Evolutionary conservation across 2,888 invertebrate genomes (phyloP).

Genomic region (Caenorhabditis becei): DNA sequence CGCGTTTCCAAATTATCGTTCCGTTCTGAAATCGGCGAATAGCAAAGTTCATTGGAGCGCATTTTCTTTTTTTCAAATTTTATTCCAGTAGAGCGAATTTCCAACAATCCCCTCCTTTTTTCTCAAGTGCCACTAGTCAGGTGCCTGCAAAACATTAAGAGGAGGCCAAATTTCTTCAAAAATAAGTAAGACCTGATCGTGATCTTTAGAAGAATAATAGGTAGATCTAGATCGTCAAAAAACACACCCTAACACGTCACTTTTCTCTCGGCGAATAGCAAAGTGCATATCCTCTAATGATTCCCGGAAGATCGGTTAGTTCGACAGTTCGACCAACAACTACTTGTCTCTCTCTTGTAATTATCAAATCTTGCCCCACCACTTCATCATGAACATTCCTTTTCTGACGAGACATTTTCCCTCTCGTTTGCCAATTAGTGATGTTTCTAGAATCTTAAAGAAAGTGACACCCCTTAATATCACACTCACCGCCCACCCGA

Average conservation of each 20-base stretch:
- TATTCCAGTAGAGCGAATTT: no score
- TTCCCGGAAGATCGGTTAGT: not conserved
- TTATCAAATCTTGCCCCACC: not conserved
- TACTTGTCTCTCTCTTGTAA: not conserved
- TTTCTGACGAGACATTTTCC: conserved; percentile 25
- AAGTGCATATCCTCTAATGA: not conserved
- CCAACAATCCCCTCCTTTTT: no score
- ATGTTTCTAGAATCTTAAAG: conserved; percentile 21
- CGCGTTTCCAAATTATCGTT: no score
- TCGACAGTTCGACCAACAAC: not conserved
- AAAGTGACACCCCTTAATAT: conserved; percentile 25
- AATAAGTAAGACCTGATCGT: no score
- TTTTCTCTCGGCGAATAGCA: no score
- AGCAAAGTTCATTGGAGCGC: no score
- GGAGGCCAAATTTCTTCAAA: not conserved
- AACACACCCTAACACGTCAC: not conserved
- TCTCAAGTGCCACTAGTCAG: no score
- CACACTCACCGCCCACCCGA: not conserved
- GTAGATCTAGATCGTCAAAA: not conserved
- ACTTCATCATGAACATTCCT: conserved; percentile 13
- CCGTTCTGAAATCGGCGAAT: no score
- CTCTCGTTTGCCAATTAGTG: conserved; percentile 58
- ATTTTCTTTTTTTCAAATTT: no score
- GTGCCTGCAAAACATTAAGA: no score
- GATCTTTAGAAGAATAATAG: no score